phyloP scores from a whole-genome alignment of 2,888 invertebrate species.

The Isoperla grammatica region DNA sequence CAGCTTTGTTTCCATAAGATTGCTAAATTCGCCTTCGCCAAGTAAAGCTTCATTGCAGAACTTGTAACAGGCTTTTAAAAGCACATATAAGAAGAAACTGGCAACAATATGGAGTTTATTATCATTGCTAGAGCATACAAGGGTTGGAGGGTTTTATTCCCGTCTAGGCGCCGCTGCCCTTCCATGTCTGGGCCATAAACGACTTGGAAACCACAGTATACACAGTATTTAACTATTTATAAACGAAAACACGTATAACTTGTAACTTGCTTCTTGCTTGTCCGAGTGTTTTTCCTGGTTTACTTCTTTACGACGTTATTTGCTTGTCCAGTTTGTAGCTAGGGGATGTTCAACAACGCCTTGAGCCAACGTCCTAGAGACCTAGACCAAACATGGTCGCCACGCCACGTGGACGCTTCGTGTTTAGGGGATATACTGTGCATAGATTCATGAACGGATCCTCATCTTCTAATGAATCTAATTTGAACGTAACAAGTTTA shows the following conservation, averaged over 20 bases:
- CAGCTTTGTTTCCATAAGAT: too few relatives aligned
- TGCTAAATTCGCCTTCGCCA: constrained; percentile 10
- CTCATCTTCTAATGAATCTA: too few relatives aligned
- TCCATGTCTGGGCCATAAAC: background rate
- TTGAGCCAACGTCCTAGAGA: too few relatives aligned
- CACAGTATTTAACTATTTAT: constrained; percentile 12
- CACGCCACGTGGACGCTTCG: too few relatives aligned
- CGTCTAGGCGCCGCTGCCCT: background rate
- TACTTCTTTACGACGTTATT: constrained; percentile 14
- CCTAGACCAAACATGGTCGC: too few relatives aligned
- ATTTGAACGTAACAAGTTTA: too few relatives aligned
- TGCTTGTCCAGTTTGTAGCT: constrained; percentile 3
- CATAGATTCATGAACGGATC: too few relatives aligned
- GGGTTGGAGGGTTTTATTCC: constrained; percentile 11
- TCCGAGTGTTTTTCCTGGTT: constrained; percentile 15
- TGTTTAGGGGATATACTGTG: too few relatives aligned
- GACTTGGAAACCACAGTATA: constrained; percentile 8
- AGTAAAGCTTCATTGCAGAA: background rate
- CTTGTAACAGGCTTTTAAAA: constrained; percentile 13
- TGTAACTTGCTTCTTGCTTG: constrained; percentile 5
- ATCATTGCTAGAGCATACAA: constrained; percentile 16
- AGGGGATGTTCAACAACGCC: too few relatives aligned
- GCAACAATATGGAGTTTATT: constrained; percentile 15
- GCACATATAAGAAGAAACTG: constrained; percentile 11
- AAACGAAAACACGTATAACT: too few relatives aligned